phyloP scores from a whole-genome alignment of 2,113 vertebrate species.

The Trinectes maculatus region DNA sequence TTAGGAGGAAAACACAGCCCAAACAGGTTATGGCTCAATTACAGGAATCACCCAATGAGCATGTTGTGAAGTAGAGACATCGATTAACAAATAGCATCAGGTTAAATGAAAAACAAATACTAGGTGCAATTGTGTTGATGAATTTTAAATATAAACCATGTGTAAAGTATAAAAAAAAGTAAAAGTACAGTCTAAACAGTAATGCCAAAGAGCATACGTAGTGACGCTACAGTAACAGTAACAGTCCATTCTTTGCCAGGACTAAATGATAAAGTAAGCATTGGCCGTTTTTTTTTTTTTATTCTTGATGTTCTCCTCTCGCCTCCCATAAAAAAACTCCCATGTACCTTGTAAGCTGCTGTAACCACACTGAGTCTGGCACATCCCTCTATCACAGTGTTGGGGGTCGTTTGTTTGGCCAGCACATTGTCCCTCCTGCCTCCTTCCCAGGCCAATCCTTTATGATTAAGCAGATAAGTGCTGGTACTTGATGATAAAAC shows the following conservation, averaged over 20 bases:
- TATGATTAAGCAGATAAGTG: slow-evolving; percentile 72
- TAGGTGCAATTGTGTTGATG: neutral
- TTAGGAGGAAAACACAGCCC: neutral
- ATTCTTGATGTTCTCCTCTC: slow-evolving; percentile 1
- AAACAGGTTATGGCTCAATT: neutral
- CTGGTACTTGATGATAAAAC: slow-evolving; percentile 68
- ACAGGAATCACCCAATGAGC: neutral
- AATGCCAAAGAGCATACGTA: neutral
- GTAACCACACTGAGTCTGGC: slow-evolving; percentile 27
- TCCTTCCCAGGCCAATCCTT: slow-evolving; percentile 62
- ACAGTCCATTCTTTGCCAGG: neutral
- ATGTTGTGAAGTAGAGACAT: neutral
- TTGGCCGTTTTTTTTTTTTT: neutral
- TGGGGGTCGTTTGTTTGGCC: slow-evolving; percentile 50
- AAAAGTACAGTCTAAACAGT: neutral
- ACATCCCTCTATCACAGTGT: slow-evolving; percentile 33
- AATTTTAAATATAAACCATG: neutral
- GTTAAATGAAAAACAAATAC: neutral
- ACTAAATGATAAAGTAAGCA: slow-evolving; percentile 28
- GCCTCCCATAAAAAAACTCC: slow-evolving; percentile 34
- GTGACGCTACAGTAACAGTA: slow-evolving; percentile 1
- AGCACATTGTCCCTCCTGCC: slow-evolving; percentile 37
- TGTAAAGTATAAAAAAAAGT: slow-evolving; percentile 2
- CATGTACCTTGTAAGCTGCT: slow-evolving; percentile 27
- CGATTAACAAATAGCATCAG: neutral